Base-by-base conservation (phyloP, 2,113 vertebrate genomes). In the Menidia beryllina region DNA sequence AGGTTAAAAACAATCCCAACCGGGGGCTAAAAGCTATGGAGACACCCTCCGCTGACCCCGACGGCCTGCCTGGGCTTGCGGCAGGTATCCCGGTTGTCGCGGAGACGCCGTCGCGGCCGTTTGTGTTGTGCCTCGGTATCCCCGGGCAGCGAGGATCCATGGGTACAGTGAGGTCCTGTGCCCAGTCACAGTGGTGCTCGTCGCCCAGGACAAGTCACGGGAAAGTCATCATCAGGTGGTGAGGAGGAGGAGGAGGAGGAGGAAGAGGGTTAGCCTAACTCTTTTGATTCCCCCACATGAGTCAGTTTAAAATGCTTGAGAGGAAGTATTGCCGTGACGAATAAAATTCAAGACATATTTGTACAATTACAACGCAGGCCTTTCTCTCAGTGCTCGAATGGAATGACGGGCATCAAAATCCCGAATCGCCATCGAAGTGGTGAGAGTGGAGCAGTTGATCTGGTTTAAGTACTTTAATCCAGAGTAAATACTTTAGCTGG, bases 41-140 rank as follows among this genome's bases (percentile, higher is more conserved):
- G 30, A 34, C 30, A 39, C 61, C 13, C 48, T 60, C 8, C 70
- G 2, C 39, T 58, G 52, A 5, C 45, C 72, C 51, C 0, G 50
- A 52, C 6, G 0, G 53, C 85, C 34, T 79, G 88, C 6, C 69
- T n/a, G 1, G 71, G 43, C 77, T 57, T 0, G 85, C 69, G 34
- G 68, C 53, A 3, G 65, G 5, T 34, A 10, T 55, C 52, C 64
- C 10, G 36, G 69, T 76, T 12, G 69, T 47, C 82, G 68, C 21
- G 3, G 67, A 68, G 54, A 75, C 45, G 0, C 2, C 5, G 0
- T 43, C 50, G 15, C 2, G 30, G 30, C 43, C 41, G 30, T 52
- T 75, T 39, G 26, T 48, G 26, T 27, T 47, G 45, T 17, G 8
- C 13, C 55, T 12, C 34, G 30, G 67, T 49, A 34, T 62, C 61